phyloP scores from a whole-genome alignment of 2,113 vertebrate species.

The Poicephalus meyeri region DNA sequence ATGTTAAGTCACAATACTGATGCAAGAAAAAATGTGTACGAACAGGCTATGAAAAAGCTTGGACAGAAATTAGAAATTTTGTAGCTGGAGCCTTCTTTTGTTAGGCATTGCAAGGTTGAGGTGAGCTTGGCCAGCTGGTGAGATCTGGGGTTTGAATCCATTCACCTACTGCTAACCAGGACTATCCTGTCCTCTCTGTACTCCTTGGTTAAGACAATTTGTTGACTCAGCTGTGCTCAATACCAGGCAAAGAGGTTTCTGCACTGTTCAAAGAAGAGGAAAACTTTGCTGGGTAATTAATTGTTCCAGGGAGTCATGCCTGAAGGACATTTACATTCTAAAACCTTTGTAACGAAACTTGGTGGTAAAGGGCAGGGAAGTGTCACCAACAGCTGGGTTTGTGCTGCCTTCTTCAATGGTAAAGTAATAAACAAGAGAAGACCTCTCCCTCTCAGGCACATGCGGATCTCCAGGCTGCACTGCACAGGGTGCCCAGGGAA shows the following conservation, averaged over 20 bases:
- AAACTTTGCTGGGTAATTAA: background rate
- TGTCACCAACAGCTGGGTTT: too few species aligned
- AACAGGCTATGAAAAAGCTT: background rate
- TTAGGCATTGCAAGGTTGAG: background rate
- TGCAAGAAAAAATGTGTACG: background rate
- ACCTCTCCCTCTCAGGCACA: too few species aligned
- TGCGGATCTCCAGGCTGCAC: too few species aligned
- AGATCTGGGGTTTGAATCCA: background rate
- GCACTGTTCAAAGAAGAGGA: background rate
- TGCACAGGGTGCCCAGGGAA: too few species aligned
- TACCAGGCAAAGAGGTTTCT: background rate
- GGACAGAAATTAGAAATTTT: background rate
- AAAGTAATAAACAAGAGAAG: too few species aligned
- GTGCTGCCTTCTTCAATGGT: too few species aligned
- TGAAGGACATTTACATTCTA: background rate
- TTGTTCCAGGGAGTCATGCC: background rate
- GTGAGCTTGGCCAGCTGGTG: background rate
- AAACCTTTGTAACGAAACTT: background rate
- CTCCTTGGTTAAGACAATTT: background rate
- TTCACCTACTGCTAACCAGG: background rate
- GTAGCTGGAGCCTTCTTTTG: background rate
- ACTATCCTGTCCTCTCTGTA: background rate
- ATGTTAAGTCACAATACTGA: background rate
- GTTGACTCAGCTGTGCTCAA: background rate
- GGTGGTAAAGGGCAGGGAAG: background rate